Conservation (phyloP, 1,140 invertebrate species). For the Cyclina sinensis region DNA sequence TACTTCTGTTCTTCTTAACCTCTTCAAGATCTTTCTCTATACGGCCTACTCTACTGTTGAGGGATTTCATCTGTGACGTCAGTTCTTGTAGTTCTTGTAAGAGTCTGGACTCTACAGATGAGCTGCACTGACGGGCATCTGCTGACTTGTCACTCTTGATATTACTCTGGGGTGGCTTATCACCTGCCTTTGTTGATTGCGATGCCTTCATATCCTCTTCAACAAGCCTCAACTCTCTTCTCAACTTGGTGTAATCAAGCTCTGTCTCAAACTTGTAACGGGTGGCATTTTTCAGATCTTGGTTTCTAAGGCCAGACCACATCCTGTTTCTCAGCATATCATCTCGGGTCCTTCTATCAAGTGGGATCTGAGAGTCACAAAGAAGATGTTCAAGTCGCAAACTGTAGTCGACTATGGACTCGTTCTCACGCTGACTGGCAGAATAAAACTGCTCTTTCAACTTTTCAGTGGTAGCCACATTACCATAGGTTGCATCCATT, state of each 20-base stretch:
- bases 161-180: too few relatives aligned
- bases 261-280: too few relatives aligned
- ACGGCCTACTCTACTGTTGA: not conserved
- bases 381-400: not conserved
- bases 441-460: not conserved
- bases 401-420: not conserved
- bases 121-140: not conserved
- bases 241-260: not conserved
- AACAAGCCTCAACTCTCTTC: constrained; percentile 4
- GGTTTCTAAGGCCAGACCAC: constrained; percentile 1
- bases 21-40: not conserved
- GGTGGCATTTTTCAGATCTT: constrained; percentile 20
- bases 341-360: not conserved
- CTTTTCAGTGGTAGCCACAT: not conserved
- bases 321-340: constrained; percentile 11
- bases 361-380: not conserved
- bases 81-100: constrained; percentile 14
- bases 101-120: not conserved
- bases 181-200: too few relatives aligned
- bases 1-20: constrained; percentile 1
- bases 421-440: not conserved
- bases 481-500: constrained; percentile 10
- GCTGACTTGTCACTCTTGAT: too few relatives aligned
- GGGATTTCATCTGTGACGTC: not conserved
- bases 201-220: not conserved